Evolutionary conservation across 2,113 vertebrate species (phyloP).

Genomic region (Rhynchomys soricoides): DNA sequence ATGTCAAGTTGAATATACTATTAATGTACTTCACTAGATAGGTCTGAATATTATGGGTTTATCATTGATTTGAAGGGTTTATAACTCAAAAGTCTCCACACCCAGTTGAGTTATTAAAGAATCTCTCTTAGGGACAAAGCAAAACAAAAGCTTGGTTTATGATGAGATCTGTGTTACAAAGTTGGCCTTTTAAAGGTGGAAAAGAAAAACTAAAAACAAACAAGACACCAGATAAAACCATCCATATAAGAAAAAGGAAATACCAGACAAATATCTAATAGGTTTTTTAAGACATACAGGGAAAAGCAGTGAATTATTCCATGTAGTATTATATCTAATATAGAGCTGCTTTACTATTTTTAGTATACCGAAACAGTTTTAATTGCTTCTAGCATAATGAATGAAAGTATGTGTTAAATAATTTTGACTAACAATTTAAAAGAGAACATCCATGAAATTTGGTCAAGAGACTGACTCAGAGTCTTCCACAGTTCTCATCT

Average conservation of each 20-base stretch:
- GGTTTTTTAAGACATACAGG: not conserved
- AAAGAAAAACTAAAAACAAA: not conserved
- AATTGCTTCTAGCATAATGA: slow-evolving; percentile 22
- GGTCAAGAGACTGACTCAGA: not conserved
- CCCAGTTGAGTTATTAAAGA: slow-evolving; percentile 81
- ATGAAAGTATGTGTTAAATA: not conserved
- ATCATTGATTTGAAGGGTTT: slow-evolving; percentile 75
- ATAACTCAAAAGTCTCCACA: slow-evolving; percentile 81
- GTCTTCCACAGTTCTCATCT: not conserved
- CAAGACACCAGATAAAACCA: not conserved
- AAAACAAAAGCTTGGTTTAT: slow-evolving; percentile 51
- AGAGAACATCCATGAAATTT: slow-evolving; percentile 5
- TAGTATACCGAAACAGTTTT: not conserved
- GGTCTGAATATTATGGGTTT: slow-evolving; percentile 80
- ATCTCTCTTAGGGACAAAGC: slow-evolving; percentile 52
- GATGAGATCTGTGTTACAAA: not conserved
- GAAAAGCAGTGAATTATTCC: not conserved
- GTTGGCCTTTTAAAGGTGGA: slow-evolving; percentile 55
- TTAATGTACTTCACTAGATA: slow-evolving; percentile 82
- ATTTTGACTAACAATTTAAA: slow-evolving; percentile 29
- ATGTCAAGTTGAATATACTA: slow-evolving; percentile 82
- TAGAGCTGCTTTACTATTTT: slow-evolving; percentile 3
- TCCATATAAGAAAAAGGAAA: slow-evolving; percentile 47
- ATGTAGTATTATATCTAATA: not conserved
- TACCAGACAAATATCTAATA: slow-evolving; percentile 21